These are phyloP conservation scores for Anthoscopus minutus DNA, from an alignment of 2,113 vertebrate genomes.

Conservation along the genomic window DNA sequence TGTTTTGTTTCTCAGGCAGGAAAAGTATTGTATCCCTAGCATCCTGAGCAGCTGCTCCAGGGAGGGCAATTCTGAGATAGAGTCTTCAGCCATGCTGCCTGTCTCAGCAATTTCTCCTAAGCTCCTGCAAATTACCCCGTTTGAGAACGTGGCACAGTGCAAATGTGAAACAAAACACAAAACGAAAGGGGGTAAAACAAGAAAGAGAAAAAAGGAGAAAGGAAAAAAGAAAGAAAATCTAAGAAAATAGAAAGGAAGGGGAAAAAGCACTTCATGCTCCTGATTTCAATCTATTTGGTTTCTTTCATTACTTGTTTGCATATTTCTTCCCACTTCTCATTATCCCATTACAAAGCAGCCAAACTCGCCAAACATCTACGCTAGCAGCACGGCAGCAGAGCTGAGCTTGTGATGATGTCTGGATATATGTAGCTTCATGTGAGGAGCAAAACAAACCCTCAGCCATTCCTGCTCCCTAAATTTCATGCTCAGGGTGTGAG, in stretches of 20 bases:
- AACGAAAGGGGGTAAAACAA: neutral
- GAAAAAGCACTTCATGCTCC: neutral
- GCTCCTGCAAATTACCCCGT: neutral
- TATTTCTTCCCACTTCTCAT: neutral
- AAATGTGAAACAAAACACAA: neutral
- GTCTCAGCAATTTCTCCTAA: neutral
- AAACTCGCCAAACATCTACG: neutral
- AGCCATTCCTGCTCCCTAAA: neutral
- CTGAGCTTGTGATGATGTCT: neutral
- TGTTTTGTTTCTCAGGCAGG: neutral
- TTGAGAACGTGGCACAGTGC: neutral
- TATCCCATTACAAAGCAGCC: neutral
- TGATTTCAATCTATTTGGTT: neutral
- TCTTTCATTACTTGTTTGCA: neutral
- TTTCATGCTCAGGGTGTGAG: neutral
- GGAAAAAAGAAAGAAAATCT: fast-evolving
- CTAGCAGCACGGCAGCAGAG: neutral
- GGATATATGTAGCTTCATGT: neutral
- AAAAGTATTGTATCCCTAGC: neutral
- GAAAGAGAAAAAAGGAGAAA: fast-evolving
- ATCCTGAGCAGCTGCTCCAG: neutral
- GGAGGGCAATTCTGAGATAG: neutral
- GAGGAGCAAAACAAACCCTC: neutral
- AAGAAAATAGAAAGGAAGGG: fast-evolving
- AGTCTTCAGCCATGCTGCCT: neutral